Evolutionary conservation across 64 coral and sea anemone species (phyloP).

Genomic region (Actinia equina): DNA sequence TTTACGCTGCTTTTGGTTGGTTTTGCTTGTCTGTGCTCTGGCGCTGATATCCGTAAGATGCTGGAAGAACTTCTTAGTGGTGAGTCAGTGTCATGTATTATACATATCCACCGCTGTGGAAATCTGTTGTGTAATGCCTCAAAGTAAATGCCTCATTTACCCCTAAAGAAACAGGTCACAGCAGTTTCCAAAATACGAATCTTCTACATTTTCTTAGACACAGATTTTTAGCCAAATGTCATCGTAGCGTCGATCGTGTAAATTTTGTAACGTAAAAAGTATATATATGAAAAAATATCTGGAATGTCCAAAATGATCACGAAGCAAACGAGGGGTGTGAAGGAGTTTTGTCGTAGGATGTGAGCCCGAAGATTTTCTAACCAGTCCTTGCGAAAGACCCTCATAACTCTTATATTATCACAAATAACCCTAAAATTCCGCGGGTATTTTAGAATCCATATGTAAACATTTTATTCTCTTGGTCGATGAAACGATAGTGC

Average conservation of each 20-base stretch:
- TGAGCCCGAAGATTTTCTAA: too few species aligned
- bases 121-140: neutral
- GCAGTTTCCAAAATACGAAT: neutral
- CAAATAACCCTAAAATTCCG: too few species aligned
- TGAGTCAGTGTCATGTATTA: neutral
- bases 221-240: neutral
- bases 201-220: neutral
- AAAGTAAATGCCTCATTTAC: neutral
- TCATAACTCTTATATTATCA: too few species aligned
- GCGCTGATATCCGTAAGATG: slow-evolving; percentile 12
- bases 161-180: neutral
- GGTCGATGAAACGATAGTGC: too few species aligned
- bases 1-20: neutral
- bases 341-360: too few species aligned
- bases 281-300: too few species aligned
- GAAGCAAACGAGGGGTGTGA: neutral
- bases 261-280: neutral
- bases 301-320: too few species aligned
- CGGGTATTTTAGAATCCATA: too few species aligned
- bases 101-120: neutral
- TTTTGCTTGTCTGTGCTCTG: neutral
- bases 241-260: neutral
- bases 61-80: neutral
- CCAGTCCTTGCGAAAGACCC: too few species aligned
- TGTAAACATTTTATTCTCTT: too few species aligned